phyloP scores from a whole-genome alignment of 2,113 vertebrate genomes.

The Saccopteryx leptura region DNA sequence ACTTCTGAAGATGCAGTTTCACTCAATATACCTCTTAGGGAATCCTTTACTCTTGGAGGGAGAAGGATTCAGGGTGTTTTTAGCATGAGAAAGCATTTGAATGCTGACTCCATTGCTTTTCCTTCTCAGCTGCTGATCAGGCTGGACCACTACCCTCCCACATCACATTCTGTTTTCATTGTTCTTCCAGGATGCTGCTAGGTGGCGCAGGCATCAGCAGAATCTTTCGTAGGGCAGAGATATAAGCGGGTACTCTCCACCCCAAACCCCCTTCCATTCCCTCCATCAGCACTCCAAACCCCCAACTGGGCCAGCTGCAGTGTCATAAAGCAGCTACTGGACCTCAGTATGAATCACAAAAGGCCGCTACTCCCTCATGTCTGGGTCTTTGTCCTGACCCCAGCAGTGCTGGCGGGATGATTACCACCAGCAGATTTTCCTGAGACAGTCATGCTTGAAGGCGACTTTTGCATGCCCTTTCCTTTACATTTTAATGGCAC shows the following conservation, averaged over 20 bases:
- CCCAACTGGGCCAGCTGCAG: background rate
- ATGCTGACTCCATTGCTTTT: background rate
- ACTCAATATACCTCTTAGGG: too few relatives aligned
- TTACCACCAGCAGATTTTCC: constrained; percentile 66
- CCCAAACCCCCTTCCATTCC: background rate
- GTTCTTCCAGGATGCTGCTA: background rate
- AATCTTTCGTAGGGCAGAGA: background rate
- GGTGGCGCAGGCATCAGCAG: background rate
- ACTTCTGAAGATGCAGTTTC: background rate
- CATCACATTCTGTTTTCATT: background rate
- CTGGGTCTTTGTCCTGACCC: background rate
- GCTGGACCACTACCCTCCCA: background rate
- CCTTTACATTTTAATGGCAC: constrained; percentile 81
- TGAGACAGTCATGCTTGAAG: constrained; percentile 71
- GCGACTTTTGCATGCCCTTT: constrained; percentile 71
- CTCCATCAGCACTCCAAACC: background rate
- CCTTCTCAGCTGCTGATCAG: background rate
- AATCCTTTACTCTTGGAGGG: background rate
- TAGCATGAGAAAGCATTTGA: background rate
- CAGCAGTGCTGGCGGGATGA: constrained; percentile 31
- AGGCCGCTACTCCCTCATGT: background rate
- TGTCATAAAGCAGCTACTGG: background rate
- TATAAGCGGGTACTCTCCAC: background rate
- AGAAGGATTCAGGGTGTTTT: background rate
- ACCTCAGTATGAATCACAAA: background rate